These are phyloP conservation scores for Rhysida immarginata DNA, from an alignment of 1,140 invertebrate species.

Conservation along the genomic window DNA sequence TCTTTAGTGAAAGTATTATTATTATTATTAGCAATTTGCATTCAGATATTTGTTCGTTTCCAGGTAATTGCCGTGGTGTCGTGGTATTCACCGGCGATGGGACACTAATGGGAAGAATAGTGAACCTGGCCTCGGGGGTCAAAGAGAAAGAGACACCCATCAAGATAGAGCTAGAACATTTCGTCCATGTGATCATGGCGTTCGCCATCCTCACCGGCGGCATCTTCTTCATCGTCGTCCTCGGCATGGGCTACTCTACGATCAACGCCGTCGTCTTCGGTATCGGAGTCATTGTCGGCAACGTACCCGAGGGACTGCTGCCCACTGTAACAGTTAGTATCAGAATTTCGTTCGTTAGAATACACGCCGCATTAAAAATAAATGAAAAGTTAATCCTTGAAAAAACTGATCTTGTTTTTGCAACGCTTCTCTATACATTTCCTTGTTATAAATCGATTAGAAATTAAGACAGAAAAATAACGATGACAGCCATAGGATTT, in stretches of 20 bases:
- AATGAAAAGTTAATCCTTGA: too few relatives aligned
- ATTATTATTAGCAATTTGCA: not conserved
- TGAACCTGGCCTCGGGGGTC: conserved; percentile 86
- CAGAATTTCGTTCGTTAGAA: too few relatives aligned
- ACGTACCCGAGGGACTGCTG: conserved; percentile 27
- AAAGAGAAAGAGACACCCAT: conserved; percentile 95
- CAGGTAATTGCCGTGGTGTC: conserved; percentile 77
- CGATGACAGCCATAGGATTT: too few relatives aligned
- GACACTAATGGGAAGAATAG: conserved; percentile 98
- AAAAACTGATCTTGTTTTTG: too few relatives aligned
- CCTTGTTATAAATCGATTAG: too few relatives aligned
- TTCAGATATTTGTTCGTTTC: conserved; percentile 2
- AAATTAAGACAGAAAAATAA: too few relatives aligned
- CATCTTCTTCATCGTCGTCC: conserved; percentile 92
- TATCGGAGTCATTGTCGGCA: conserved; percentile 30
- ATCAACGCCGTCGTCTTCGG: conserved; percentile 66
- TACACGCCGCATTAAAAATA: too few relatives aligned
- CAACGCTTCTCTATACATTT: too few relatives aligned
- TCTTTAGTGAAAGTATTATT: not conserved
- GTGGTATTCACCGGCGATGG: conserved; percentile 94
- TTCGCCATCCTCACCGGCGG: conserved; percentile 96
- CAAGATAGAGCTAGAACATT: conserved; percentile 95
- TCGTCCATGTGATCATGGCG: conserved; percentile 96
- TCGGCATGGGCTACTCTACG: conserved; percentile 94
- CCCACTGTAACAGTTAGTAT: conserved; percentile 22